phyloP scores from a whole-genome alignment of 2,888 invertebrate genomes.

The Himalopsyche kuldschensis region DNA sequence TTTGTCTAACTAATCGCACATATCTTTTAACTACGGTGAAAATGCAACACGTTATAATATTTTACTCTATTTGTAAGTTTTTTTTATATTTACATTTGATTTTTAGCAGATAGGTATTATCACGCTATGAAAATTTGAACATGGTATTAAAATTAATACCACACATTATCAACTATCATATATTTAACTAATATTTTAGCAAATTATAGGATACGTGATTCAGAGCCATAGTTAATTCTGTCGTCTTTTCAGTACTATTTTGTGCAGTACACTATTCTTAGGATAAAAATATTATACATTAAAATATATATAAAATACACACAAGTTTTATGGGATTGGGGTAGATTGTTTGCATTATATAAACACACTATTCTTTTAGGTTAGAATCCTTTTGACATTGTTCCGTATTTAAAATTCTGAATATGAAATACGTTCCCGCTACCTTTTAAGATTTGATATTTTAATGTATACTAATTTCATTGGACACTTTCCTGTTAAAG shows the following conservation, averaged over 20 bases:
- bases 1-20: slow-evolving; percentile 36
- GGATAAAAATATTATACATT: background rate
- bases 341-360: too few relatives aligned
- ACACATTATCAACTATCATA: background rate
- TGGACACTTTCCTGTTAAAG: background rate
- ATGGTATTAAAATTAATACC: background rate
- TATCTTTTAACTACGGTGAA: slow-evolving; percentile 25
- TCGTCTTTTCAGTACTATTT: background rate
- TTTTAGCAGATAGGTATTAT: background rate
- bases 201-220: background rate
- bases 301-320: background rate
- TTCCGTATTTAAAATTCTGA: too few relatives aligned
- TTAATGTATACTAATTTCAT: background rate
- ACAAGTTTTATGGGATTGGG: too few relatives aligned
- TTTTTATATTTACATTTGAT: slow-evolving; percentile 3
- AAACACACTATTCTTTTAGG: too few relatives aligned
- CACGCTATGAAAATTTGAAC: background rate
- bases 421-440: too few relatives aligned
- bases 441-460: background rate
- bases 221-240: background rate
- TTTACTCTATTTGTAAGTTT: slow-evolving; percentile 12
- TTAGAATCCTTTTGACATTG: too few relatives aligned
- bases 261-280: background rate
- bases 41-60: slow-evolving; percentile 23
- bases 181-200: background rate